A percentile compares a stretch with the other conserved stretches of the same genome.
These are phyloP conservation scores for Gymnorhina tibicen DNA, from an alignment of 2,113 vertebrate genomes.

Conservation along the genomic window DNA sequence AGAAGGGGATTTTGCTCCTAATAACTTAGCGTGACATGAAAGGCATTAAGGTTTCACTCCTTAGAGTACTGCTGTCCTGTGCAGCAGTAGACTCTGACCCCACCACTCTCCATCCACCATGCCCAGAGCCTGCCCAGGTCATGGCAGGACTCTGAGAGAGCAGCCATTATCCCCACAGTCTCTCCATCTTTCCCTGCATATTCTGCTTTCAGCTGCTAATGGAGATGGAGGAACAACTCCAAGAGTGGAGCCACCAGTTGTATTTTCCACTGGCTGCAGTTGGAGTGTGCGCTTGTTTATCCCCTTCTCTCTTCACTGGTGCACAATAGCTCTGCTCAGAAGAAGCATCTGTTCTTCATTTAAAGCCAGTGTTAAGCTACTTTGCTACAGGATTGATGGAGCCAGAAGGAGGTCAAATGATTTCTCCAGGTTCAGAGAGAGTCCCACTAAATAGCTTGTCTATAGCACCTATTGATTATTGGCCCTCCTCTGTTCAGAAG, in stretches of 20 bases:
- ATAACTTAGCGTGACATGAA: background rate
- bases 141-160: background rate
- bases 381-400: background rate
- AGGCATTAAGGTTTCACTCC: background rate
- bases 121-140: background rate
- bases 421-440: background rate
- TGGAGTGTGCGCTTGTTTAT: background rate
- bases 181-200: background rate
- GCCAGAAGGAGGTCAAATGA: background rate
- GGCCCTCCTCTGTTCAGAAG: background rate
- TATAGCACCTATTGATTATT: background rate
- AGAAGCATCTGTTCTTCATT: constrained; percentile 1
- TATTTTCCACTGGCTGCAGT: background rate
- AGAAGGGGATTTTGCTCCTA: background rate
- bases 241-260: background rate
- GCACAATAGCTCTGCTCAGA: background rate
- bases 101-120: background rate
- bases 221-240: background rate
- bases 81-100: background rate
- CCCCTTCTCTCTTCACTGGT: background rate
- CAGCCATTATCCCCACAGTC: background rate
- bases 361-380: background rate
- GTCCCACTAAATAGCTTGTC: background rate
- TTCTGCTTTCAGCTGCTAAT: background rate
- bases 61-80: accelerated